Evolutionary conservation across 2,113 vertebrate genomes (phyloP).

Genomic region (Motacilla tschutschensis): DNA sequence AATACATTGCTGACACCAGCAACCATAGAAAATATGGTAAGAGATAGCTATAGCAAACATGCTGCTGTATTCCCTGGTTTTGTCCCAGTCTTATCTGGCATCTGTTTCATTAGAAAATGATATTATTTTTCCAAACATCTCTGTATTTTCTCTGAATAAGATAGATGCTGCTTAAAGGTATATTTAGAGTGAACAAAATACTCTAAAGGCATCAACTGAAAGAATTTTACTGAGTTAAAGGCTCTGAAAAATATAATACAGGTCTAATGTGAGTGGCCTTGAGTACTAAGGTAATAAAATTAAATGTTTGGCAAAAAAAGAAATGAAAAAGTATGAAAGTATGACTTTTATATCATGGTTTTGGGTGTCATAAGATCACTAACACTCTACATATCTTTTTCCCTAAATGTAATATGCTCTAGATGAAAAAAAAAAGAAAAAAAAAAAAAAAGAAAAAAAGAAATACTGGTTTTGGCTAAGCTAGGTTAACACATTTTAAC

Average conservation of each 20-base stretch:
- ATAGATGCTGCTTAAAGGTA: not conserved
- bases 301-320: not conserved
- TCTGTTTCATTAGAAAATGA: not conserved
- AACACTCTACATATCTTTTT: not conserved
- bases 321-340: not conserved
- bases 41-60: fast-evolving
- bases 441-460: fast-evolving
- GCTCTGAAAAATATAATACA: not conserved
- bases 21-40: not conserved
- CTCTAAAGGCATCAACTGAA: not conserved
- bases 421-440: no score
- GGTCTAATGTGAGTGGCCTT: not conserved
- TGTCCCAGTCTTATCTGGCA: not conserved
- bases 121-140: not conserved
- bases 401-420: not conserved
- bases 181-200: not conserved
- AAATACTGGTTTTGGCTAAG: not conserved
- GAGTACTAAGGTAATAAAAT: not conserved
- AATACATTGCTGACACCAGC: no score
- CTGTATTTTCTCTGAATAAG: not conserved
- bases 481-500: not conserved
- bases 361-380: not conserved
- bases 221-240: not conserved
- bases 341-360: not conserved
- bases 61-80: not conserved